These are phyloP conservation scores for Tapirus indicus DNA, from an alignment of 2,797 vertebrate genomes.

Conservation along the genomic window DNA sequence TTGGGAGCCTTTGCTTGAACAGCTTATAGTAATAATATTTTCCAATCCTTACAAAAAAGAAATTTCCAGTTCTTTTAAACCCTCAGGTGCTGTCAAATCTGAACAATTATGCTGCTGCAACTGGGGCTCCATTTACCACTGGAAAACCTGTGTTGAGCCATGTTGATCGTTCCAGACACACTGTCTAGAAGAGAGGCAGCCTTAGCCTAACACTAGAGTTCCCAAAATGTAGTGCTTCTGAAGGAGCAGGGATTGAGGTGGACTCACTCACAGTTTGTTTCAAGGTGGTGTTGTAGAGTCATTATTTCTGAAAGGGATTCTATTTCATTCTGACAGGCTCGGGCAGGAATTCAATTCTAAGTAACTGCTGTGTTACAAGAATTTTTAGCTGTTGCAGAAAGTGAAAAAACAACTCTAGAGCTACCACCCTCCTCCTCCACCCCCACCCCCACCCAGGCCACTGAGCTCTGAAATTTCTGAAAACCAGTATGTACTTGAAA, in stretches of 20 bases:
- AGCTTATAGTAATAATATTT: slow-evolving; percentile 4
- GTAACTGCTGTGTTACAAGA: slow-evolving; percentile 52
- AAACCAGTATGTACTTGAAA: slow-evolving; percentile 34
- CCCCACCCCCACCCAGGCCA: background rate
- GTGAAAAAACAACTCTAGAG: background rate
- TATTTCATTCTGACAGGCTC: slow-evolving; percentile 66
- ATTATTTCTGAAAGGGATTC: slow-evolving; percentile 70
- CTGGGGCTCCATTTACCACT: background rate
- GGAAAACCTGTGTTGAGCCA: background rate
- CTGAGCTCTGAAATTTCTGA: slow-evolving; percentile 36
- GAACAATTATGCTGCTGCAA: background rate
- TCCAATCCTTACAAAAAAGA: background rate
- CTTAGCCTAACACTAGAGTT: background rate
- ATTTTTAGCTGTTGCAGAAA: slow-evolving; percentile 71
- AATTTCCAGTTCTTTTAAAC: background rate
- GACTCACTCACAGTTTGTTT: slow-evolving; percentile 31
- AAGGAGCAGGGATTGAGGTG: background rate
- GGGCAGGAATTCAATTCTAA: slow-evolving; percentile 71
- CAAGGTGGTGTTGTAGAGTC: slow-evolving; percentile 47
- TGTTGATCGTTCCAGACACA: background rate
- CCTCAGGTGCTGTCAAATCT: background rate
- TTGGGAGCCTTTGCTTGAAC: background rate
- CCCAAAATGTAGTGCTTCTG: background rate
- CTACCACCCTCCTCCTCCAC: background rate
- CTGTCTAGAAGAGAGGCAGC: background rate